Conservation (phyloP, 2,797 vertebrate genomes). For the Acomys russatus region DNA sequence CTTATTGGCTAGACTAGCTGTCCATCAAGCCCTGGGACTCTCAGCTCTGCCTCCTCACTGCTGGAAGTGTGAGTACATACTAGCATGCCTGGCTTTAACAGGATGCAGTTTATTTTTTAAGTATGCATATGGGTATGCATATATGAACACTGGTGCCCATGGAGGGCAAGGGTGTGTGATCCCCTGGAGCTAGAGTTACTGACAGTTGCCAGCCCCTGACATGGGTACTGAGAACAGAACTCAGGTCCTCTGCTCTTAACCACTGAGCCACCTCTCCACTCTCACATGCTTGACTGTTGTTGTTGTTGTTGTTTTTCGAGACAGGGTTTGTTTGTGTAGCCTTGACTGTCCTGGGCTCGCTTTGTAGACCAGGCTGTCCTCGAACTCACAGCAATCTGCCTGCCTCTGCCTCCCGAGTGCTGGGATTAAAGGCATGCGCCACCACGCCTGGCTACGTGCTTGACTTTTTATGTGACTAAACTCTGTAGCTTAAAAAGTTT, state of each 20-base stretch:
- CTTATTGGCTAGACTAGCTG: background rate
- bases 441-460: too few species aligned
- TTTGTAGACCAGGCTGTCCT: too few species aligned
- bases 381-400: too few species aligned
- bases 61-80: background rate
- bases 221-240: background rate
- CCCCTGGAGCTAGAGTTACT: background rate
- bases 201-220: background rate
- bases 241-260: background rate
- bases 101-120: background rate
- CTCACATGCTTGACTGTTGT: background rate
- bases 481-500: slow-evolving; percentile 8
- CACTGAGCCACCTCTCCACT: background rate
- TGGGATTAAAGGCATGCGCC: too few species aligned
- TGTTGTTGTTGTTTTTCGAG: too few species aligned
- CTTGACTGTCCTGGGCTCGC: too few species aligned
- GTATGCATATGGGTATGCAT: background rate
- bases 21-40: background rate
- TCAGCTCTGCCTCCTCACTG: background rate
- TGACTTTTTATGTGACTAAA: background rate
- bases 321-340: too few species aligned
- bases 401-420: too few species aligned
- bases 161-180: background rate
- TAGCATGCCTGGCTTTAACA: background rate
- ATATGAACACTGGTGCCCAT: background rate